Evolutionary conservation across 2,113 vertebrate genomes (phyloP), one percentile per base, ranked within the genome.

Genomic region (Larimichthys crocea): DNA sequence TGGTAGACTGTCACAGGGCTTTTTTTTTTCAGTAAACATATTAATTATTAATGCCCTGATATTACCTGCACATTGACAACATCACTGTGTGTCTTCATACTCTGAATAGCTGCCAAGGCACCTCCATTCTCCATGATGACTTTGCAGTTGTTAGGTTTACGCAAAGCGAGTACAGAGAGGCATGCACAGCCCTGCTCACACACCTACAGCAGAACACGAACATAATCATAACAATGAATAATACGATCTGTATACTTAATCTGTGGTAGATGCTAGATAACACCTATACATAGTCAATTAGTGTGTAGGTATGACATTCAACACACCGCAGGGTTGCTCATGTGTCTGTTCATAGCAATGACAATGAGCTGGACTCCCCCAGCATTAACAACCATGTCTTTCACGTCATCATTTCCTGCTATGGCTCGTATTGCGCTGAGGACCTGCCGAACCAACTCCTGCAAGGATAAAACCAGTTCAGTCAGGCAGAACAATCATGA

Each of bases 401-500:
- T 99, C 56, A 99, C 98, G 0, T 99, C 97, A 0, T 99, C 98
- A 0, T 99, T 99, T 50, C 98, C 97, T 0, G 98, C 97, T 0
- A 99, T 82, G 0, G 97, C 97, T 35, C 96, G 91, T 80, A 99
- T 87, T 12, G 96, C 96, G 0, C 95, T 91, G 0, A 99, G 92
- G 57, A 97, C 95, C 90, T 99, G 97, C 76, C 93, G 96, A 74
- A 97, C 96, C 61, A 99, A 94, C 3, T 98, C 98, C 98, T 99
- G 88, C 0, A 1, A 3, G 19, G 42, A 14, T 0, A 74, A 22
- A 74, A 62, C 22, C 3, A 70, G 24, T 42, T 72, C 11, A 82
- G 35, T 16, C 44, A 79, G 44, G 15, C 10, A 20, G 1, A 0
- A 29, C 20, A 63, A 40, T 63, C 2, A 55, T 4, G 1, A 0